Evolutionary conservation across 2,888 invertebrate genomes (phyloP), one percentile per base, ranked within the genome.

Genomic region (Agapetus fuscipes): DNA sequence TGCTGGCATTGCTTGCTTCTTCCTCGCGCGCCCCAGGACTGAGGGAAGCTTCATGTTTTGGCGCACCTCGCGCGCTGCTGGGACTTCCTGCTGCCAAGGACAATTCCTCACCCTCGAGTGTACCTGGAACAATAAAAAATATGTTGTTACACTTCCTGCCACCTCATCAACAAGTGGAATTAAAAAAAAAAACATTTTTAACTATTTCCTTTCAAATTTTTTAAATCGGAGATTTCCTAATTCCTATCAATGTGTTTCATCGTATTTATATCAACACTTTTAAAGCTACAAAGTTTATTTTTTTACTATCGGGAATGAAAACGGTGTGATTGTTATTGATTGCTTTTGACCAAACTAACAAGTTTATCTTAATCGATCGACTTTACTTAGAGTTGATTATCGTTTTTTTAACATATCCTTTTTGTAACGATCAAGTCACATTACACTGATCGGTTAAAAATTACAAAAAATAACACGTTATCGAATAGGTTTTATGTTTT

Each of bases 101-200:
- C 43, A 86, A 61, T 59, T 86, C 85, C 61, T 85, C 85, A 53
- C 83, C 80, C 56, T 83, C 80, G 60, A 86, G 70, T 53, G 83
- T 78, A 69, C 86, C 86, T 86, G 72, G 25, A 75, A 75, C 63
- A 60, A 62, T 43, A 49, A 48, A 49, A 47, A 49, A 36, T 48
- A 41, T 6, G 9, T 9, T 9, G 5, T 6, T 20, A 9, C 4
- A 20, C 4, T 20, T 20, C 9, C 4, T 20, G 20, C 20, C 20
- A 20, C 20, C n/a, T n/a, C n/a, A n/a, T n/a, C n/a, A n/a, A n/a
- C n/a, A 9, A 4, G 20, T 9, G 20, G 9, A 4, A 20, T 20
- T 6, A 20, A 20, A 6, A 20, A 20, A 20, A 20, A 20, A 6
- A 20, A 20, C 9, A 20, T 20, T 20, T 9, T 6, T 20, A 9